Evolutionary conservation across 2,113 vertebrate species (phyloP).

Genomic region (Chloebia gouldiae): DNA sequence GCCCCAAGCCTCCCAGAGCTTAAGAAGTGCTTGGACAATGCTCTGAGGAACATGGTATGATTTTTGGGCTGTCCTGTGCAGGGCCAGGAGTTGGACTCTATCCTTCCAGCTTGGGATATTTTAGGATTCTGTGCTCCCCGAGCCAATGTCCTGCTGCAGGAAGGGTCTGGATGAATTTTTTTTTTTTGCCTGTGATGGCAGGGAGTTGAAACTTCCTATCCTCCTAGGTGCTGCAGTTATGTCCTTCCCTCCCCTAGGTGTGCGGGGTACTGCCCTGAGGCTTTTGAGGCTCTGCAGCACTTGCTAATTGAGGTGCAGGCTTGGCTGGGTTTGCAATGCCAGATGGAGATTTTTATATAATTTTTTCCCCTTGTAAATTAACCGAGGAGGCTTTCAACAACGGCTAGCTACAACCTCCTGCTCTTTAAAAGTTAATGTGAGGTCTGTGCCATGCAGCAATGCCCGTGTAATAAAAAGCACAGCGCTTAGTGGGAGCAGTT

Average conservation of each 20-base stretch:
- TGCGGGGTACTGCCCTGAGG: neutral
- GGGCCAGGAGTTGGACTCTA: neutral
- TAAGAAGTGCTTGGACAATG: neutral
- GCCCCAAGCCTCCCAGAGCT: neutral
- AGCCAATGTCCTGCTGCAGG: neutral
- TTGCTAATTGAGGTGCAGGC: neutral
- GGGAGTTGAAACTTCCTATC: neutral
- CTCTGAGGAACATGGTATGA: neutral
- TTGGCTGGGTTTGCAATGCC: neutral
- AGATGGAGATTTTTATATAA: neutral
- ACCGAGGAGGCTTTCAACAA: constrained; percentile 26
- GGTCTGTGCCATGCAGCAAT: neutral
- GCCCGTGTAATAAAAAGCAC: neutral
- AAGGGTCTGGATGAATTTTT: too few relatives aligned
- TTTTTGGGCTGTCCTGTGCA: neutral
- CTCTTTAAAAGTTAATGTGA: constrained; percentile 61
- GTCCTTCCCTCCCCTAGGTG: neutral
- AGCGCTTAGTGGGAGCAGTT: neutral
- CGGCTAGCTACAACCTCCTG: neutral
- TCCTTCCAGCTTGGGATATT: accelerated
- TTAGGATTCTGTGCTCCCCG: neutral
- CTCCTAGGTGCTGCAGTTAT: neutral
- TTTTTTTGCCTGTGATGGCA: neutral
- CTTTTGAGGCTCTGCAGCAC: neutral
- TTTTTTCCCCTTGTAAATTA: neutral